Percentiles rank a stretch among this genome's conserved stretches.
Evolutionary conservation across 2,888 invertebrate genomes (phyloP).

Genomic region (Empis stercorea): DNA sequence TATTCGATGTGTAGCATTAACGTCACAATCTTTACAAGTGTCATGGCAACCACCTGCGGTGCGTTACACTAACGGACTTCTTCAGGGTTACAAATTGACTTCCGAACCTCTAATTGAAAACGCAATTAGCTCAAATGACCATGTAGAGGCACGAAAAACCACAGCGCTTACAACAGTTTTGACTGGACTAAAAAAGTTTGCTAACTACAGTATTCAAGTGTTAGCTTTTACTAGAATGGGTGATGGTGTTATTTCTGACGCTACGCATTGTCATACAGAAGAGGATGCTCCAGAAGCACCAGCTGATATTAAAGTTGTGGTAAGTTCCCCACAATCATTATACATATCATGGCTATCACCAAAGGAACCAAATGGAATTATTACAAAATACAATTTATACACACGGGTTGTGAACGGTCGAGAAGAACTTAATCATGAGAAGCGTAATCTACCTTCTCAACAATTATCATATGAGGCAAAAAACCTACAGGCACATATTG

Average conservation of each 20-base stretch:
- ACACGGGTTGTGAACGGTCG: slow-evolving; percentile 53
- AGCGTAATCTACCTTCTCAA: slow-evolving; percentile 49
- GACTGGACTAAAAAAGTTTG: slow-evolving; percentile 56
- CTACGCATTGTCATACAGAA: slow-evolving; percentile 60
- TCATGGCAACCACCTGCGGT: slow-evolving; percentile 69
- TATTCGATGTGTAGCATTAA: slow-evolving; percentile 58
- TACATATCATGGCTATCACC: slow-evolving; percentile 70
- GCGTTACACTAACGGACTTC: slow-evolving; percentile 58
- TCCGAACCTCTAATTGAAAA: slow-evolving; percentile 54
- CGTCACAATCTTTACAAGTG: slow-evolving; percentile 63
- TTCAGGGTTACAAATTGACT: slow-evolving; percentile 61
- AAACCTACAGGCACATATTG: slow-evolving; percentile 52
- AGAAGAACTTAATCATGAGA: slow-evolving; percentile 55
- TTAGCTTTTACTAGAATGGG: slow-evolving; percentile 66
- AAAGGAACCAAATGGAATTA: slow-evolving; percentile 57
- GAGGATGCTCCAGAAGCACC: slow-evolving; percentile 75
- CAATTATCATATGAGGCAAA: slow-evolving; percentile 54
- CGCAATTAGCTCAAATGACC: slow-evolving; percentile 38
- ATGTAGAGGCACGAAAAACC: slow-evolving; percentile 50
- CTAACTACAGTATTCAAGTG: slow-evolving; percentile 72
- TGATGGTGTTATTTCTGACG: slow-evolving; percentile 54
- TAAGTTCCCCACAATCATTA: slow-evolving; percentile 58
- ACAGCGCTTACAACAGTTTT: slow-evolving; percentile 56
- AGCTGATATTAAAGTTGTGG: slow-evolving; percentile 64
- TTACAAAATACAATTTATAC: slow-evolving; percentile 62